A percentile compares a stretch with the other conserved stretches of the same genome.
These are phyloP conservation scores for Eucera pruinosa DNA, from an alignment of 2,888 invertebrate species.

Conservation along the genomic window DNA sequence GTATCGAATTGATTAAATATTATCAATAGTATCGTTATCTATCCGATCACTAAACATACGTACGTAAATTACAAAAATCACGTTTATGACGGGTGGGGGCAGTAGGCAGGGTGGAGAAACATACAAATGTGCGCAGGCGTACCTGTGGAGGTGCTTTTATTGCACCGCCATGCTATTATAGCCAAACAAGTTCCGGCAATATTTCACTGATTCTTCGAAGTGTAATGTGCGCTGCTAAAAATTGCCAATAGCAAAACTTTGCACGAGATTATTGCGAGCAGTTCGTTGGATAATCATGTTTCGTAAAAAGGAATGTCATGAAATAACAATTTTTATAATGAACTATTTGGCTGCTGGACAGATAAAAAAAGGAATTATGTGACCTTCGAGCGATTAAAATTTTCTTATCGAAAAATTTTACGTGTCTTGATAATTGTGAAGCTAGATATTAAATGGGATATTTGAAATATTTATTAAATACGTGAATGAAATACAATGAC, in stretches of 20 bases:
- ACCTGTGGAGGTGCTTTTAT: background rate
- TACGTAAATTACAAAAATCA: too few relatives aligned
- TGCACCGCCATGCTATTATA: conserved; percentile 33
- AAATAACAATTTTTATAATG: background rate
- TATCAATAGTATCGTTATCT: too few relatives aligned
- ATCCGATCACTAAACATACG: too few relatives aligned
- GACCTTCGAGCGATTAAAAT: conserved; percentile 15
- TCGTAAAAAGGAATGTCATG: background rate
- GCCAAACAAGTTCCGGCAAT: conserved; percentile 20
- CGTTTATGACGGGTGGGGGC: too few relatives aligned
- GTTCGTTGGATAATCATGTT: conserved; percentile 37
- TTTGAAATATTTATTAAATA: background rate
- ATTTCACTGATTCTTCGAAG: background rate
- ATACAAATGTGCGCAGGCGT: conserved; percentile 46
- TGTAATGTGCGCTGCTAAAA: background rate
- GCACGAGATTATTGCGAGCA: background rate
- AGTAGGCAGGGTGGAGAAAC: too few relatives aligned
- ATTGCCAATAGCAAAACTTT: background rate
- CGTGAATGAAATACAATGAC: background rate
- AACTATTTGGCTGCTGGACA: conserved; percentile 1
- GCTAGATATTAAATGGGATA: background rate
- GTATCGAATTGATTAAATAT: too few relatives aligned
- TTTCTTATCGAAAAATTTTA: background rate
- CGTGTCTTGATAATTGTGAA: conserved; percentile 2
- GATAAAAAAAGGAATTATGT: conserved; percentile 23